These are phyloP conservation scores for Coregonus suidteri DNA, from an alignment of 2,797 vertebrate species.

Conservation along the genomic window DNA sequence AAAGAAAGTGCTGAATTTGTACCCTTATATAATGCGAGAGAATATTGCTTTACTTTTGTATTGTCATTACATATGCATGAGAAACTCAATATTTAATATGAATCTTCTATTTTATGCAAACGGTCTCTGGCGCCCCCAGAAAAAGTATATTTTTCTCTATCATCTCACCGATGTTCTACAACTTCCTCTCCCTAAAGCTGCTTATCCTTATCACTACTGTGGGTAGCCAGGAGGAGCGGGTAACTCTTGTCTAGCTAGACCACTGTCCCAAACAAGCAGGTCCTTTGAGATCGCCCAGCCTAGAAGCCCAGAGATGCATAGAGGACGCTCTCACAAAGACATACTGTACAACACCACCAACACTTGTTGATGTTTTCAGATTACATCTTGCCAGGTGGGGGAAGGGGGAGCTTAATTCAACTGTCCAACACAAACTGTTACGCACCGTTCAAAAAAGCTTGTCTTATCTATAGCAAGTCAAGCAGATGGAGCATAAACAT, in stretches of 20 bases:
- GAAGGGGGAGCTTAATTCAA: conserved; percentile 18
- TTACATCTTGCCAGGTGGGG: conserved; percentile 4
- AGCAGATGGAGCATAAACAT: conserved; percentile 13
- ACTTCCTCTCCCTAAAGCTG: conserved; percentile 4
- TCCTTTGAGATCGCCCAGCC: background rate
- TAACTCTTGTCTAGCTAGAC: background rate
- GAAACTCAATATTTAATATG: conserved; percentile 23
- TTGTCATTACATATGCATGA: conserved; percentile 6
- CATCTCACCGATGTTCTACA: background rate
- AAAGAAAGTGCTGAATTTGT: background rate
- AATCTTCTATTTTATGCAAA: conserved; percentile 30
- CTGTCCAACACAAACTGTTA: conserved; percentile 16
- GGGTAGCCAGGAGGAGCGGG: background rate
- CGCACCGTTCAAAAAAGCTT: background rate
- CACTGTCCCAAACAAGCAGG: background rate
- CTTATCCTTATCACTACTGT: background rate
- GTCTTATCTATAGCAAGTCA: conserved; percentile 24
- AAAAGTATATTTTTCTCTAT: background rate
- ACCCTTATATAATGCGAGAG: background rate
- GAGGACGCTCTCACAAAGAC: background rate
- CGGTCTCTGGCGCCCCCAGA: background rate
- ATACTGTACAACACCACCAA: background rate
- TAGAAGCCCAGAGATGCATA: conserved; percentile 4
- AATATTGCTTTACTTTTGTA: conserved; percentile 13
- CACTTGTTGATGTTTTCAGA: conserved; percentile 29